phyloP scores from a whole-genome alignment of 2,113 vertebrate genomes.

The Crocuta crocuta region DNA sequence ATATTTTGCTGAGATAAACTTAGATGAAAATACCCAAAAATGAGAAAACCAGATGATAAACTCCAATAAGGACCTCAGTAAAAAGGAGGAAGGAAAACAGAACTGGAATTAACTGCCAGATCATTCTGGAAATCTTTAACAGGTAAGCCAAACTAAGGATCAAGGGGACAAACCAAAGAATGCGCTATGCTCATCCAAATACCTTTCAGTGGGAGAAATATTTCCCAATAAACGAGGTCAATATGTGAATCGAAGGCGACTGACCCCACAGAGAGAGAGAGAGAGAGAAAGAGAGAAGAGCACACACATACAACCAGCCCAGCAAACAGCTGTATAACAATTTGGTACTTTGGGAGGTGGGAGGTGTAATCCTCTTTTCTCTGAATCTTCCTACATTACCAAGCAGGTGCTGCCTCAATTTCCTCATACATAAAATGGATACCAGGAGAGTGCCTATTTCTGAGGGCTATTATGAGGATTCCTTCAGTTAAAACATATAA shows the following conservation, averaged over 20 bases:
- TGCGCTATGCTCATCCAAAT: constrained; percentile 1
- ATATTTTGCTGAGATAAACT: constrained; percentile 20
- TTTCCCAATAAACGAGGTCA: constrained; percentile 57
- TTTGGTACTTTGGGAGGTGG: not conserved
- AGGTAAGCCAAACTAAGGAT: constrained; percentile 53
- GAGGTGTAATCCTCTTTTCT: not conserved
- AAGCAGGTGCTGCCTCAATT: not conserved
- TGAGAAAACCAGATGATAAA: not conserved
- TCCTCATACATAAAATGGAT: not conserved
- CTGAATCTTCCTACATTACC: not conserved
- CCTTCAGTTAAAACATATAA: not conserved
- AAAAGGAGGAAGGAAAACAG: not conserved
- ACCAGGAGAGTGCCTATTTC: not conserved
- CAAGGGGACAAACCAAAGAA: constrained; percentile 62
- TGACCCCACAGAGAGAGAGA: not conserved
- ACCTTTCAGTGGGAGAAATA: not conserved
- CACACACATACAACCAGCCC: not conserved
- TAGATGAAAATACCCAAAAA: not conserved
- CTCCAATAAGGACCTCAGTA: constrained; percentile 7
- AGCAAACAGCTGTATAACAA: not conserved
- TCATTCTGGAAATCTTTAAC: constrained; percentile 73
- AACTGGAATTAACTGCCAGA: constrained; percentile 42
- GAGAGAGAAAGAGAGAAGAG: not conserved
- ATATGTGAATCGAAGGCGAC: not conserved
- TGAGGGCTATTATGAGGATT: not conserved